Conservation (phyloP, 2,113 vertebrate genomes). For the Channa maculata region DNA sequence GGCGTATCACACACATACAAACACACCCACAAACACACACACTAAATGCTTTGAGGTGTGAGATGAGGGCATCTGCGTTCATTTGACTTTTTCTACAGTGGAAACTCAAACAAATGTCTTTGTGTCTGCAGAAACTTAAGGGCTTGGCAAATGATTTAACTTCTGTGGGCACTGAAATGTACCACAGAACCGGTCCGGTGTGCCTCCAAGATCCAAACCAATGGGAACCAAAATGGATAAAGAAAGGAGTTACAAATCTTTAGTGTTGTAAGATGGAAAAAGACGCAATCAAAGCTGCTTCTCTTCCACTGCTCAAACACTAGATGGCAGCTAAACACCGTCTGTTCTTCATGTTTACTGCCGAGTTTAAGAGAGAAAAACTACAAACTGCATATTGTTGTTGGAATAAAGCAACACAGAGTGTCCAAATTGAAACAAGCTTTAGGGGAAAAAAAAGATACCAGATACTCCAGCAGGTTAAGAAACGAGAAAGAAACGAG, state of each 20-base stretch:
- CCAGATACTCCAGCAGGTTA: too few species aligned
- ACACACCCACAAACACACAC: too few species aligned
- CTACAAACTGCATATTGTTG: too few species aligned
- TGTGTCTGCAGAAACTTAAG: constrained; percentile 49
- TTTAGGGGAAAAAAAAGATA: too few species aligned
- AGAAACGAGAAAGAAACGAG: too few species aligned
- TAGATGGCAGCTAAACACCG: constrained; percentile 56
- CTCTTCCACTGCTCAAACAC: constrained; percentile 1
- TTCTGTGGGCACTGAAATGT: constrained; percentile 14
- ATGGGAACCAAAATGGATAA: constrained; percentile 26
- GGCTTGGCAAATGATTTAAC: constrained; percentile 29
- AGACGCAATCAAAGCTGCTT: background rate
- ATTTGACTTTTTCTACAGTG: constrained; percentile 2
- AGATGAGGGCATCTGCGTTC: background rate
- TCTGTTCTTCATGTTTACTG: constrained; percentile 27
- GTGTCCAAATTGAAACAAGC: too few species aligned
- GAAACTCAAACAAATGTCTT: constrained; percentile 21
- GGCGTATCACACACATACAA: too few species aligned
- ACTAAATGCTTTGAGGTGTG: background rate
- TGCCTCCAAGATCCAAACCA: constrained; percentile 39
- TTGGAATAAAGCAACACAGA: too few species aligned
- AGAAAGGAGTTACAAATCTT: background rate
- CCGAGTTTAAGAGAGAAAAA: too few species aligned
- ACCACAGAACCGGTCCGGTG: constrained; percentile 45
- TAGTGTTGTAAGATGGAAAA: background rate